Percentiles rank a stretch among this genome's conserved stretches.
Conservation (phyloP, 2,113 vertebrate genomes). For the Notarius quadriscutis region DNA sequence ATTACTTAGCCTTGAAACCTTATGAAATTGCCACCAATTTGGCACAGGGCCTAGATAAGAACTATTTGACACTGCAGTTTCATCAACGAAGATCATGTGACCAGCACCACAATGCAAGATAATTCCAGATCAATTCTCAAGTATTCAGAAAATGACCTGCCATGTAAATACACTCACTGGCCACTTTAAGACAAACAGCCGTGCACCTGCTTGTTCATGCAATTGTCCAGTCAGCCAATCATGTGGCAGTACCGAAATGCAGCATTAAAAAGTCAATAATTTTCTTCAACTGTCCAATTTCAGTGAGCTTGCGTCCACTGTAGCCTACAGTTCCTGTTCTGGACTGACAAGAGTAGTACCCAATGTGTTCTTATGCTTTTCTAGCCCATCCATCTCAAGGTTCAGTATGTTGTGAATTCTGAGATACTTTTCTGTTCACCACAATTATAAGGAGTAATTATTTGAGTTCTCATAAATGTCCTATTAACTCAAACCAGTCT, state of each 20-base stretch:
- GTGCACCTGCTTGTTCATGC: neutral
- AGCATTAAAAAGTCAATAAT: neutral
- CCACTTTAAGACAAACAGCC: neutral
- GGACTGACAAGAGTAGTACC: neutral
- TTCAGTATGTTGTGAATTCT: neutral
- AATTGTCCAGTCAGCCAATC: neutral
- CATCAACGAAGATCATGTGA: neutral
- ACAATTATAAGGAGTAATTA: neutral
- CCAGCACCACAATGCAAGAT: neutral
- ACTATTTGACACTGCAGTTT: constrained; percentile 18
- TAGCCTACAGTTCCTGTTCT: neutral
- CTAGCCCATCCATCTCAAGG: neutral
- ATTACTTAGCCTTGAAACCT: constrained; percentile 51
- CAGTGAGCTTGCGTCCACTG: neutral
- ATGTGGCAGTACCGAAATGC: neutral
- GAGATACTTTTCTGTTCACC: neutral
- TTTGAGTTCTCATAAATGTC: neutral
- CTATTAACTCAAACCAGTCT: neutral
- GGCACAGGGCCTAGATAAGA: constrained; percentile 12
- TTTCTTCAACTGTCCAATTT: neutral
- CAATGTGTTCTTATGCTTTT: neutral
- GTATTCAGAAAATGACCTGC: neutral
- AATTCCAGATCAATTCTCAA: neutral
- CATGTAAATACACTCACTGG: neutral
- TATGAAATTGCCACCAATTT: constrained; percentile 46